phyloP scores from a whole-genome alignment of 2,113 vertebrate species.

The Pseudorectes ferrugineus region DNA sequence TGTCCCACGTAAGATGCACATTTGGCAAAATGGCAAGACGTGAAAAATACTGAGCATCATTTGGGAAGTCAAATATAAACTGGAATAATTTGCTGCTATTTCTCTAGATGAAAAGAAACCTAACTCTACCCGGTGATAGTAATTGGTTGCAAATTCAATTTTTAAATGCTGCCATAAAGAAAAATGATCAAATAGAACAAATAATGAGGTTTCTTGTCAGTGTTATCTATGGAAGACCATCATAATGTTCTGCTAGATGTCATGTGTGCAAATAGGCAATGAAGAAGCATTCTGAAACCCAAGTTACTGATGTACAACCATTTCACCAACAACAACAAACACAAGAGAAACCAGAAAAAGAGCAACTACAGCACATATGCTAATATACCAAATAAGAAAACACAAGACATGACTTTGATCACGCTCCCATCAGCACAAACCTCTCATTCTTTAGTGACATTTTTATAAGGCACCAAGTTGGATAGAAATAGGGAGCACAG shows the following conservation, averaged over 20 bases:
- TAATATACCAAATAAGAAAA: background rate
- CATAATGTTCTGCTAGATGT: background rate
- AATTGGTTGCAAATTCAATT: background rate
- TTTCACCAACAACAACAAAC: background rate
- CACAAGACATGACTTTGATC: background rate
- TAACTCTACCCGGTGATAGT: background rate
- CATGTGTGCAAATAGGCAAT: background rate
- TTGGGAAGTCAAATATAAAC: slow-evolving; percentile 25
- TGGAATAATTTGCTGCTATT: slow-evolving; percentile 25
- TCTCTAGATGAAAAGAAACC: background rate
- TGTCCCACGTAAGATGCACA: fast-evolving
- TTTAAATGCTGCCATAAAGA: background rate
- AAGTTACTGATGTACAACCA: background rate
- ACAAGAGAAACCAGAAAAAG: background rate
- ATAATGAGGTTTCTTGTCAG: background rate
- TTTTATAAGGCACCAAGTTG: background rate
- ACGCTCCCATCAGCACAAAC: background rate
- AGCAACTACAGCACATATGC: background rate
- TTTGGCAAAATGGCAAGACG: slow-evolving; percentile 36
- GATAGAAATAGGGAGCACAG: background rate
- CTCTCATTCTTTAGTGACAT: background rate
- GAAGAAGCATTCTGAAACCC: background rate
- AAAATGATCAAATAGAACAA: background rate
- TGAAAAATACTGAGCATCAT: slow-evolving; percentile 37
- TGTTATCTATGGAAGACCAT: background rate